Evolutionary conservation across 2,888 invertebrate species (phyloP), one percentile per base, ranked within the genome.

Genomic region (Dilophus febrilis): DNA sequence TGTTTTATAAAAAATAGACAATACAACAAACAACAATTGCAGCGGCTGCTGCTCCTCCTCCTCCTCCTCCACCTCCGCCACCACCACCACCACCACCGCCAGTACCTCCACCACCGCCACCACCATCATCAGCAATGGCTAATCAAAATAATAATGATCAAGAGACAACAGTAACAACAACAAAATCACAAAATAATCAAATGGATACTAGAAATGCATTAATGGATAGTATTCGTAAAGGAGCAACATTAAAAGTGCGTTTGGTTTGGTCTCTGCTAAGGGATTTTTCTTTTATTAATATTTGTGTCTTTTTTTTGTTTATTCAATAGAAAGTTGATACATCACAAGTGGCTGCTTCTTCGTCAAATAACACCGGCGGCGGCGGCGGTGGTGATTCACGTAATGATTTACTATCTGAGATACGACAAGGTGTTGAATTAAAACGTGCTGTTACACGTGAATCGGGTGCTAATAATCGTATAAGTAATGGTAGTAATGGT

Each of bases 141-240:
- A 4, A 4, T 47, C n/a, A n/a, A n/a, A n/a, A n/a, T n/a, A n/a
- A n/a, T n/a, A n/a, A n/a, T n/a, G n/a, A n/a, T n/a, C n/a, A n/a
- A 26, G 22, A 22, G 22, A 8, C 4, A 6, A 6, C 22, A 6
- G 22, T 6, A 22, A 22, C 22, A 22, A 22, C 22, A 22, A 4
- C 22, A 47, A n/a, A n/a, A n/a, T n/a, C n/a, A n/a, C n/a, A n/a
- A n/a, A n/a, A n/a, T n/a, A n/a, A n/a, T n/a, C n/a, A n/a, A n/a
- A n/a, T 65, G 6, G 81, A 82, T 59, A 55, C 70, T 3, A 67
- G 75, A 41, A 69, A 76, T 39, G 79, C 76, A 37, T 72, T 94
- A 36, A 74, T 94, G 76, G 81, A 86, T 50, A 82, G 85, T 54
- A 94, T 94, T 52, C 71, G 85, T 48, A 72, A 67, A 51, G 87